These are phyloP conservation scores for Atta cephalotes DNA, from an alignment of 1,140 invertebrate species.

Conservation along the genomic window DNA sequence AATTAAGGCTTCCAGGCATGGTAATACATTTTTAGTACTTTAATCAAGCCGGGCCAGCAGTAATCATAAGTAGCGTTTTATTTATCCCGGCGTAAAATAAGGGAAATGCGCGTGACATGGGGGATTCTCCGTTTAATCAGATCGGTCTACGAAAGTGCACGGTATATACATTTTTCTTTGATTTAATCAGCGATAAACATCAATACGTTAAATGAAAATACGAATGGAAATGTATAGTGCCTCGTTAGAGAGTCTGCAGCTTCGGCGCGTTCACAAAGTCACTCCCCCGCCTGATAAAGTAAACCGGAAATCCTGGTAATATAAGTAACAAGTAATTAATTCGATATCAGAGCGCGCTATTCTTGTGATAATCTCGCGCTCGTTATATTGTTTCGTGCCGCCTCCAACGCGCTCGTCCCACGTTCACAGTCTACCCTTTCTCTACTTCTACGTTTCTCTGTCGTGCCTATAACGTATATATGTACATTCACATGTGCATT, in stretches of 20 bases:
- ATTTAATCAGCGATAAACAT: slow-evolving; percentile 25
- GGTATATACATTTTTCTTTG: not conserved
- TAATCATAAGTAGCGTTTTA: slow-evolving; percentile 54
- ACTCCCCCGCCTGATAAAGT: not conserved
- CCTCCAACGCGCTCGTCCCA: slow-evolving; percentile 58
- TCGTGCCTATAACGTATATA: not conserved
- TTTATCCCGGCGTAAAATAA: slow-evolving; percentile 49
- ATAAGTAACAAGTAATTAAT: slow-evolving; percentile 66
- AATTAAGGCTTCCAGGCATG: slow-evolving; percentile 35
- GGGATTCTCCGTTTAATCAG: not conserved
- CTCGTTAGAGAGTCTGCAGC: slow-evolving; percentile 19
- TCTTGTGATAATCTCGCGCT: slow-evolving; percentile 61
- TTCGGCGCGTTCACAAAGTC: not conserved
- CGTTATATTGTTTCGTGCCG: slow-evolving; percentile 52
- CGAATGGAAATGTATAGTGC: slow-evolving; percentile 25
- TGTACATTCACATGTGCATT: not conserved
- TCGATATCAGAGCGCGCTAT: slow-evolving; percentile 53
- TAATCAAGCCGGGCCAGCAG: slow-evolving; percentile 50
- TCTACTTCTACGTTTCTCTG: slow-evolving; percentile 23
- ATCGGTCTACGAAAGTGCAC: not conserved
- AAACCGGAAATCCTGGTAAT: slow-evolving; percentile 57
- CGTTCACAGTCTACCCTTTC: slow-evolving; percentile 27
- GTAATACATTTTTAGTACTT: slow-evolving; percentile 62
- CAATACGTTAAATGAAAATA: slow-evolving; percentile 28
- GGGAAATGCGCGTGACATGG: not conserved